phyloP scores from a whole-genome alignment of 2,888 invertebrate genomes.

The Patella pellucida region DNA sequence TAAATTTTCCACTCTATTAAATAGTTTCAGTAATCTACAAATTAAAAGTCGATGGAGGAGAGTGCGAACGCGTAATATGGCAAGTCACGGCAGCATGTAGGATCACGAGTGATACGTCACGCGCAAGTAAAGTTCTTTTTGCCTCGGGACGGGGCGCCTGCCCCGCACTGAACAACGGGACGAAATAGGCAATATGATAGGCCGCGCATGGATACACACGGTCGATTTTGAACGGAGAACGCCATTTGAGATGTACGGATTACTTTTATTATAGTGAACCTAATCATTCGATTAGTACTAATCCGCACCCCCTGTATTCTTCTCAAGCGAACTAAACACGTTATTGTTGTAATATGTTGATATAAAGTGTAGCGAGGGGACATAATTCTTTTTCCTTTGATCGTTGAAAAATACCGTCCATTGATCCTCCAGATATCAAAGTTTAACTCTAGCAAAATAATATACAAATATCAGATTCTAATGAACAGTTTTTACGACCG shows the following conservation, averaged over 20 bases:
- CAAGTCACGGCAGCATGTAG: too few relatives aligned
- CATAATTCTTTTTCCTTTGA: not conserved
- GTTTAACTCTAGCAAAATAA: not conserved
- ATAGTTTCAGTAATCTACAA: too few relatives aligned
- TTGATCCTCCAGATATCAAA: not conserved
- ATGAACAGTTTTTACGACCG: too few relatives aligned
- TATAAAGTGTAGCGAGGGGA: not conserved
- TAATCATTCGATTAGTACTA: constrained; percentile 9
- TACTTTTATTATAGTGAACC: constrained; percentile 12
- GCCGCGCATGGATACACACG: constrained; percentile 10
- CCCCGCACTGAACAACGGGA: not conserved
- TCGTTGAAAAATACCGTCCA: not conserved
- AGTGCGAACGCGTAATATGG: too few relatives aligned
- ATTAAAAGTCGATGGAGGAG: too few relatives aligned
- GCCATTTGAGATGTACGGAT: constrained; percentile 12
- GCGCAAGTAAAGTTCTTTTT: not conserved
- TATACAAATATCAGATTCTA: too few relatives aligned
- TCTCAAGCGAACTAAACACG: not conserved
- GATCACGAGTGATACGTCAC: constrained; percentile 1
- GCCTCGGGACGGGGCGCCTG: constrained; percentile 3
- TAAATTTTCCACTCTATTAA: too few relatives aligned
- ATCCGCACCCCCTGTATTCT: constrained; percentile 11
- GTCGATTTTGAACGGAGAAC: constrained; percentile 9
- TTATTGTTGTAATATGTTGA: not conserved
- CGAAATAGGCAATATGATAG: constrained; percentile 10